Evolutionary conservation across 2,797 vertebrate genomes (phyloP).

Genomic region (Acanthis flammea): DNA sequence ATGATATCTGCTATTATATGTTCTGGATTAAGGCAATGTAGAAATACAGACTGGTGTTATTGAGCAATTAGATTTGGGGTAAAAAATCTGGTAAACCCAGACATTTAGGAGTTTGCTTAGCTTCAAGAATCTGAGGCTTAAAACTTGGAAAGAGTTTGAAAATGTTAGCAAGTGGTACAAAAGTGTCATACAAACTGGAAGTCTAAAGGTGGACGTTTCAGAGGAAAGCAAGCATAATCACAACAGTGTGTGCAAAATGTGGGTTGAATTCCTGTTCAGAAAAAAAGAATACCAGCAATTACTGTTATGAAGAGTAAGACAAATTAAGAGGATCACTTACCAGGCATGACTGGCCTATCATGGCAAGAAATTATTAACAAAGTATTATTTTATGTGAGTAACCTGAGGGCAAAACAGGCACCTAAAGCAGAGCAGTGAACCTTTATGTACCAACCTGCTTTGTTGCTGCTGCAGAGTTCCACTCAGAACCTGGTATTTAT

Average conservation of each 20-base stretch:
- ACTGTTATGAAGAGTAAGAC: not conserved
- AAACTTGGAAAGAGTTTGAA: not conserved
- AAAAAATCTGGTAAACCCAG: not conserved
- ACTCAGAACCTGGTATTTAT: not conserved
- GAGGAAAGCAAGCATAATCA: not conserved
- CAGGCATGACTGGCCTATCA: not conserved
- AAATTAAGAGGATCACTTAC: not conserved
- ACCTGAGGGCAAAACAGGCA: not conserved
- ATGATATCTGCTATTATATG: not conserved
- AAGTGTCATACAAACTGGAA: not conserved
- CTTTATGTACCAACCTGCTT: not conserved
- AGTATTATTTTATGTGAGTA: not conserved
- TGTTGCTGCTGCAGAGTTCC: not conserved
- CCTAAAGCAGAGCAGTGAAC: not conserved
- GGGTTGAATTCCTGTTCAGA: not conserved
- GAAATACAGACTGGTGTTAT: not conserved
- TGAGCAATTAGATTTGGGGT: not conserved
- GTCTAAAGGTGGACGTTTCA: not conserved
- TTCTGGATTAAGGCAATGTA: not conserved
- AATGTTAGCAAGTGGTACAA: not conserved
- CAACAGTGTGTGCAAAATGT: not conserved
- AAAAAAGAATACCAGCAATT: not conserved
- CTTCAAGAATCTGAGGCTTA: not conserved
- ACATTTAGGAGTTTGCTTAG: not conserved
- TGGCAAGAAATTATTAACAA: not conserved